These are phyloP conservation scores for Pomacea maculata DNA, from an alignment of 1,140 invertebrate genomes.

Conservation along the genomic window DNA sequence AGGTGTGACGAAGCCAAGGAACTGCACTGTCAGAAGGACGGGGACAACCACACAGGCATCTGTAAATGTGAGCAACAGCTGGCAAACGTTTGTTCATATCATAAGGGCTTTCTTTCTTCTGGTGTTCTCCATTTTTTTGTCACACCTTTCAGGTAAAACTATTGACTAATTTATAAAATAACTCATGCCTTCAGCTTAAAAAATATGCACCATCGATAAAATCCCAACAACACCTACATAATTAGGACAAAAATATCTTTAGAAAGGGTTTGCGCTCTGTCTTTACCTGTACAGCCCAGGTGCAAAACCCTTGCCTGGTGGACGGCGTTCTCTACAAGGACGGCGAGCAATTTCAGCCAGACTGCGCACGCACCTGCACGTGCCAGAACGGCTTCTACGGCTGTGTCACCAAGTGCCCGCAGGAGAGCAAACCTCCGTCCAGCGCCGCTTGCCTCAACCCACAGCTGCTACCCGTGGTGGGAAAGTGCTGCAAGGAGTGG, in stretches of 20 bases:
- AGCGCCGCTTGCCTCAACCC: constrained; percentile 65
- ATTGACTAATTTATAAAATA: too few relatives aligned
- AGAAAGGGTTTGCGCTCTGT: too few relatives aligned
- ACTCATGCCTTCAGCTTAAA: too few relatives aligned
- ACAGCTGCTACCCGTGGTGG: constrained; percentile 73
- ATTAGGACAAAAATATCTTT: neutral
- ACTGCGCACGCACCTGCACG: constrained; percentile 75
- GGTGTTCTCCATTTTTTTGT: constrained; percentile 10
- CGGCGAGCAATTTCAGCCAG: constrained; percentile 74
- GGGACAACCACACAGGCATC: constrained; percentile 24
- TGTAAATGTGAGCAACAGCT: constrained; percentile 45
- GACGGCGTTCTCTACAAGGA: constrained; percentile 73
- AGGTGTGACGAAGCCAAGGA: constrained; percentile 45
- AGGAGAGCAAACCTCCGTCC: constrained; percentile 74
- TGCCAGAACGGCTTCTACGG: constrained; percentile 77
- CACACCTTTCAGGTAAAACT: neutral
- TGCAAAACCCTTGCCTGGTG: constrained; percentile 64
- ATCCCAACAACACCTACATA: constrained; percentile 4
- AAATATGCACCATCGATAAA: too few relatives aligned
- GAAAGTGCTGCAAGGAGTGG: constrained; percentile 79
- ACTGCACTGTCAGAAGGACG: constrained; percentile 46
- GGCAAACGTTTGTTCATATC: neutral
- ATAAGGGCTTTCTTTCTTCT: constrained; percentile 12
- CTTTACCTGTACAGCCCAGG: constrained; percentile 39
- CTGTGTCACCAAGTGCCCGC: constrained; percentile 77